phyloP scores from a whole-genome alignment of 2,797 vertebrate species.

The Moxostoma hubbsi region DNA sequence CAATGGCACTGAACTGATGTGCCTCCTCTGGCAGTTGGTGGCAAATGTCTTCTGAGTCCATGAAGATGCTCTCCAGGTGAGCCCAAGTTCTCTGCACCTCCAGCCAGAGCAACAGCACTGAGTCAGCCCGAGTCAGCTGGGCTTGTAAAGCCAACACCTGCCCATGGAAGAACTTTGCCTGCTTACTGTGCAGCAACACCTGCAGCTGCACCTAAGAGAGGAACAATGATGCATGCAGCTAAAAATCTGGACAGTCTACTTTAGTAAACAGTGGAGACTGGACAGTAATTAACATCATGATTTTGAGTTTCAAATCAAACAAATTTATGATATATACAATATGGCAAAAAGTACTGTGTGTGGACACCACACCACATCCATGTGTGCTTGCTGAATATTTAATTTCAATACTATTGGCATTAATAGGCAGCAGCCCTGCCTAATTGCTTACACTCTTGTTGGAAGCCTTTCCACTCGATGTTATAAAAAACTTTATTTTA shows the following conservation, averaged over 20 bases:
- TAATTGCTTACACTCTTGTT: too few species aligned
- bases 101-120: conserved; percentile 81
- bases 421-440: too few species aligned
- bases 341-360: not conserved
- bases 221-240: conserved; percentile 7
- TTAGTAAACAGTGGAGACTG: too few species aligned
- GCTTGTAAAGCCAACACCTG: conserved; percentile 82
- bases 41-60: conserved; percentile 84
- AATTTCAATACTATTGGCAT: too few species aligned
- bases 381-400: too few species aligned
- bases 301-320: not conserved
- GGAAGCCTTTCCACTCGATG: too few species aligned
- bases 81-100: conserved; percentile 84
- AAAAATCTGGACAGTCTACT: not conserved
- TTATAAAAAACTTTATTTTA: not conserved
- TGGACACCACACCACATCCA: too few species aligned
- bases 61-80: conserved; percentile 87
- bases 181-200: conserved; percentile 80
- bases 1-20: conserved; percentile 79
- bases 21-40: conserved; percentile 84
- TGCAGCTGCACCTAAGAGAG: conserved; percentile 79
- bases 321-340: not conserved
- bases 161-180: conserved; percentile 81
- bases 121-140: conserved; percentile 76
- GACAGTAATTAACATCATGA: not conserved